These are phyloP conservation scores for Sardina pilchardus DNA, from an alignment of 2,113 vertebrate genomes.

Conservation along the genomic window DNA sequence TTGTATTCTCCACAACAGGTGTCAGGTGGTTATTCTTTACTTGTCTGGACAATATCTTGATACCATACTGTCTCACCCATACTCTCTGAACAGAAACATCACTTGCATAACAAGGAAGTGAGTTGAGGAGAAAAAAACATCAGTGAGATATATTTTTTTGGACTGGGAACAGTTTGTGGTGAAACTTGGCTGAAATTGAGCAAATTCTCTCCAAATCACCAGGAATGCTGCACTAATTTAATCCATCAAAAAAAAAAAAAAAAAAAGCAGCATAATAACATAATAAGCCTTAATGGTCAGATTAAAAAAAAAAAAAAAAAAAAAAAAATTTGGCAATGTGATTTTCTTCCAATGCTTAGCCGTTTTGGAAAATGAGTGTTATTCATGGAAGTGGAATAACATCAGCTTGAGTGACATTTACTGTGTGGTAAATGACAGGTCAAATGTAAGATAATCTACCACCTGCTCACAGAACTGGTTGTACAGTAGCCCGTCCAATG, in stretches of 20 bases:
- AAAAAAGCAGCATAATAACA: not conserved
- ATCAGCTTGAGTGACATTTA: not conserved
- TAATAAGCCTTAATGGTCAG: not conserved
- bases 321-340: not conserved
- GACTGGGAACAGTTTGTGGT: not conserved
- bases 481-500: too few relatives aligned
- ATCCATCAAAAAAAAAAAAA: not conserved
- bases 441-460: too few relatives aligned
- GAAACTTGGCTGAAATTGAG: not conserved
- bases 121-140: not conserved
- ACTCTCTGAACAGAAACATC: not conserved
- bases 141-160: not conserved
- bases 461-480: too few relatives aligned
- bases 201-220: not conserved
- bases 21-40: not conserved
- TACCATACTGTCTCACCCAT: too few relatives aligned
- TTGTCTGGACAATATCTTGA: not conserved
- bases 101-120: not conserved
- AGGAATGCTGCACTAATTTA: conserved; percentile 9
- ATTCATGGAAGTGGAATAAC: not conserved
- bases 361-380: not conserved
- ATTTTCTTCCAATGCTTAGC: not conserved
- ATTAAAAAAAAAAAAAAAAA: not conserved
- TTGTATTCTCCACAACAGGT: not conserved
- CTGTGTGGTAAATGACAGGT: too few relatives aligned